These are phyloP conservation scores for Argopecten irradians DNA, from an alignment of 1,140 invertebrate species.

Conservation along the genomic window DNA sequence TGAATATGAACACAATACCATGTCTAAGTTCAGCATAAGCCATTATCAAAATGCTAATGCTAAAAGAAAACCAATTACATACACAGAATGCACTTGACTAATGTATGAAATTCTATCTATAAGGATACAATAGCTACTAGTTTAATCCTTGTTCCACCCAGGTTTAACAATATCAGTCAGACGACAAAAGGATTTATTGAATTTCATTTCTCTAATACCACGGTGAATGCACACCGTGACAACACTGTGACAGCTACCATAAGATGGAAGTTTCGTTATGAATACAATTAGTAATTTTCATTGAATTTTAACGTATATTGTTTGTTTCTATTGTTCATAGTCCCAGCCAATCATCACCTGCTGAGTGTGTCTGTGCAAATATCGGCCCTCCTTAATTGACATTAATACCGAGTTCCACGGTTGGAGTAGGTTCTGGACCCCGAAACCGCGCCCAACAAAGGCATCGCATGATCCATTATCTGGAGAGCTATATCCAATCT, in stretches of 20 bases:
- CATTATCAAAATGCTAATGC: background rate
- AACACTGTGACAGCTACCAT: conserved; percentile 20
- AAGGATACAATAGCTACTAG: background rate
- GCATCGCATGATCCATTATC: conserved; percentile 25
- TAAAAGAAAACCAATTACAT: background rate
- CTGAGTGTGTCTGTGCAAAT: conserved; percentile 15
- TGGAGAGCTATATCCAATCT: conserved; percentile 37
- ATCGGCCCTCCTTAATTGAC: conserved; percentile 9
- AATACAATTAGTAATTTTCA: conserved; percentile 7
- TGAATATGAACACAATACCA: background rate
- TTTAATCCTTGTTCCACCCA: background rate
- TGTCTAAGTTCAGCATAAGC: background rate
- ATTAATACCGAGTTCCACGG: background rate
- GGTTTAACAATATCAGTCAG: background rate
- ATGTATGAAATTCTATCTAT: background rate
- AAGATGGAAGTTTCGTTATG: background rate
- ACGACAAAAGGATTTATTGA: background rate
- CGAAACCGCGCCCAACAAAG: background rate
- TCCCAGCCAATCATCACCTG: background rate
- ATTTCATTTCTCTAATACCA: background rate
- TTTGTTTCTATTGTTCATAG: conserved; percentile 1
- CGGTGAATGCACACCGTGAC: background rate
- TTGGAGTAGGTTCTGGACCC: conserved; percentile 3
- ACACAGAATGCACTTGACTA: background rate
- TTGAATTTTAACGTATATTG: background rate